phyloP scores from a whole-genome alignment of 1,140 invertebrate species.

The Tigriopus japonicus region DNA sequence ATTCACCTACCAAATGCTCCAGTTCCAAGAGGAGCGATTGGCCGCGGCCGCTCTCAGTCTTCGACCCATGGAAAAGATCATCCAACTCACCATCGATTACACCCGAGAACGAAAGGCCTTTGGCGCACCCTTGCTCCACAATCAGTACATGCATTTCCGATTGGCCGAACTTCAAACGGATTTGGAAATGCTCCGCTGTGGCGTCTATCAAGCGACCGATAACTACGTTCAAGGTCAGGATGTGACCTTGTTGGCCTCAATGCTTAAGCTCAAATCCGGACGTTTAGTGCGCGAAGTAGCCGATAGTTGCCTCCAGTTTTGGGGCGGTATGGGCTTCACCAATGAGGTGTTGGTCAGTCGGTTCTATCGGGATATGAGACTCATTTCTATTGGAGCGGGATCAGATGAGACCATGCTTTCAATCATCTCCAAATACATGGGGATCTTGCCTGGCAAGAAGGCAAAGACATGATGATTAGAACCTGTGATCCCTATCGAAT shows the following conservation, averaged over 20 bases:
- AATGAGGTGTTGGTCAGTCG: conserved; percentile 25
- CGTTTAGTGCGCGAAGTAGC: conserved; percentile 30
- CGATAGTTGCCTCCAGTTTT: conserved; percentile 40
- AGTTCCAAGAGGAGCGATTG: conserved; percentile 32
- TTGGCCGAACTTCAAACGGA: conserved; percentile 37
- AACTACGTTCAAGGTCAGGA: conserved; percentile 20
- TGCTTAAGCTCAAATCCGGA: conserved; percentile 37
- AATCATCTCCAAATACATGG: conserved; percentile 38
- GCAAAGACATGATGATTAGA: no score
- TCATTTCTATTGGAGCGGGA: conserved; percentile 37
- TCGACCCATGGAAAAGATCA: conserved; percentile 25
- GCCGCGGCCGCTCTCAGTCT: conserved; percentile 26
- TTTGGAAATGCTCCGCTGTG: conserved; percentile 31
- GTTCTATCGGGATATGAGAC: conserved; percentile 29
- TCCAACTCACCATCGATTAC: conserved; percentile 34
- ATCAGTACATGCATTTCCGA: conserved; percentile 34
- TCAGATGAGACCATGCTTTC: conserved; percentile 41
- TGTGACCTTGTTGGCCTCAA: conserved; percentile 37
- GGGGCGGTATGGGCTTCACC: conserved; percentile 41
- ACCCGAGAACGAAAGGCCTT: conserved; percentile 30
- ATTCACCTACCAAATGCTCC: conserved; percentile 41
- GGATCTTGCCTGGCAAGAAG: conserved; percentile 22
- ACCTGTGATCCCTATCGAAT: no score
- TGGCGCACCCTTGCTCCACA: conserved; percentile 31
- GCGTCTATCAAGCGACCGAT: conserved; percentile 29